These are phyloP conservation scores for Colinus virginianus DNA, from an alignment of 2,113 vertebrate genomes.

Conservation along the genomic window DNA sequence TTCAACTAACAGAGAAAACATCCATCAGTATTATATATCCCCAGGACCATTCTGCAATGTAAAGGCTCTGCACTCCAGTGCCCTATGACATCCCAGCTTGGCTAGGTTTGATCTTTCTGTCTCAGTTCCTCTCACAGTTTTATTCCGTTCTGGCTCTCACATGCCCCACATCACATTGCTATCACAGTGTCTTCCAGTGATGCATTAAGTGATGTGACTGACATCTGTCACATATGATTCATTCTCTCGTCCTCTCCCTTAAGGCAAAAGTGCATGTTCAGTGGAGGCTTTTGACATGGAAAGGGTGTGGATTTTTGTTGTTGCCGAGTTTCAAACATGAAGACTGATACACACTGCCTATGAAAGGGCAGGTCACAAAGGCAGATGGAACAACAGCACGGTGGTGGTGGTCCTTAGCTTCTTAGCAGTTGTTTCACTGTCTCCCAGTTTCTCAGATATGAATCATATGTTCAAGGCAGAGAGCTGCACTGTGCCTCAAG, in stretches of 20 bases:
- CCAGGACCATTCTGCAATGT: background rate
- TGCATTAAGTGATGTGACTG: constrained; percentile 59
- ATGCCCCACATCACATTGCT: background rate
- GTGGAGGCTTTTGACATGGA: background rate
- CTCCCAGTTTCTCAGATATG: background rate
- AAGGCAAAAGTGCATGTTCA: constrained; percentile 7
- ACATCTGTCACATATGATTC: constrained; percentile 32
- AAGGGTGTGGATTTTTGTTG: background rate
- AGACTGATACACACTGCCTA: background rate
- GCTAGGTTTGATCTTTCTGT: constrained; percentile 18
- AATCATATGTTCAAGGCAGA: background rate
- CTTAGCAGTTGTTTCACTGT: background rate
- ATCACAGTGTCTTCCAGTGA: constrained; percentile 23
- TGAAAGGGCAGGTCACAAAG: background rate
- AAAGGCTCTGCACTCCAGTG: background rate
- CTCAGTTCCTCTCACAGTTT: background rate
- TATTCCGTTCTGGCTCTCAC: background rate
- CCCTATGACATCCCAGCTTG: background rate
- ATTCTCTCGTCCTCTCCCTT: background rate
- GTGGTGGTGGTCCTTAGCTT: background rate
- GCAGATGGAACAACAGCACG: background rate
- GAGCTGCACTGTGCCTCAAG: background rate
- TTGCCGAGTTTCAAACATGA: fast-evolving
- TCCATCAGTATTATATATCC: background rate
- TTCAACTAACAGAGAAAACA: background rate